A percentile compares a stretch with the other conserved stretches of the same genome.
phyloP scores from a whole-genome alignment of 2,113 vertebrate genomes.

The Arothron firmamentum region DNA sequence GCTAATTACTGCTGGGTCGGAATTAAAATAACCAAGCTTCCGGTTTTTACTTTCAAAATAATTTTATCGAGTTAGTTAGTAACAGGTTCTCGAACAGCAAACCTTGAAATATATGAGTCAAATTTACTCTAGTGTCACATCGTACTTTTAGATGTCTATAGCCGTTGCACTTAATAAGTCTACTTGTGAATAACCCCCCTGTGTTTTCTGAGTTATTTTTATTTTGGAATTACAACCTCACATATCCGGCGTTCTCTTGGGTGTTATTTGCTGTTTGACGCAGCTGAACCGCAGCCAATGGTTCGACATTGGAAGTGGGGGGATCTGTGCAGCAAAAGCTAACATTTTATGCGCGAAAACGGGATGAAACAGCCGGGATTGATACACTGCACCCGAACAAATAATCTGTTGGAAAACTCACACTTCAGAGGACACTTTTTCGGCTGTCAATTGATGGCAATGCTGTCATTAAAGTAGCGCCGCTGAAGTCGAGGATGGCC shows the following conservation, averaged over 20 bases:
- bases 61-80: no score
- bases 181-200: no score
- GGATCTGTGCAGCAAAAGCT: conserved; percentile 32
- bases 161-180: no score
- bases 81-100: no score
- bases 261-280: not conserved
- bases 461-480: conserved; percentile 38
- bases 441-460: not conserved
- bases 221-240: fast-evolving
- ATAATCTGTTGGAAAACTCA: no score
- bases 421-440: not conserved
- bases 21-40: no score
- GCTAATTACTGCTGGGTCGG: not conserved
- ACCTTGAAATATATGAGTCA: no score
- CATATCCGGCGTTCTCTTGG: not conserved
- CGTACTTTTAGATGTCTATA: no score
- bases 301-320: conserved; percentile 29
- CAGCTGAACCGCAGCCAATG: conserved; percentile 17
- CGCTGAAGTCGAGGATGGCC: conserved; percentile 63
- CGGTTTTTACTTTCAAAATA: not conserved
- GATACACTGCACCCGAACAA: not conserved
- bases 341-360: conserved; percentile 23
- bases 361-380: conserved; percentile 8
- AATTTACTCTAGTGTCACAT: no score
- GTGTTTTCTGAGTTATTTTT: conserved; percentile 10